phyloP scores from a whole-genome alignment of 1,140 invertebrate species.

The Micrasema minimum region DNA sequence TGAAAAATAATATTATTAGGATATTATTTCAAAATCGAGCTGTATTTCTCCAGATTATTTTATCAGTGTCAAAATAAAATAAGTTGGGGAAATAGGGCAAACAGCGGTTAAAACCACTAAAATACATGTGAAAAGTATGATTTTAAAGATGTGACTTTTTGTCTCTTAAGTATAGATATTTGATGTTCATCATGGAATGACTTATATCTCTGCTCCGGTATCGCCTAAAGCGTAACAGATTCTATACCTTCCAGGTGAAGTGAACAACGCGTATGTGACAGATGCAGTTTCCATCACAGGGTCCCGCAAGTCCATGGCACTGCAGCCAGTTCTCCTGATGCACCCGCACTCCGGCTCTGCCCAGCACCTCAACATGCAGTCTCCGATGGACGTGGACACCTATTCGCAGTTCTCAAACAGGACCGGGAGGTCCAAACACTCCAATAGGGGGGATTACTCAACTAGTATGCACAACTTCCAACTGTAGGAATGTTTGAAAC shows the following conservation, averaged over 20 bases:
- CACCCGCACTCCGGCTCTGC: constrained; percentile 67
- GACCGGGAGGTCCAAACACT: constrained; percentile 68
- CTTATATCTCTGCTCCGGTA: no score
- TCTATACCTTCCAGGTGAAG: constrained; percentile 75
- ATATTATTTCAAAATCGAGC: no score
- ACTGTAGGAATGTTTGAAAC: no score
- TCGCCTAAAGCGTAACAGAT: neutral
- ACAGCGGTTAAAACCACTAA: no score
- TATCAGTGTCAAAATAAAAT: no score
- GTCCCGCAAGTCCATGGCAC: constrained; percentile 84
- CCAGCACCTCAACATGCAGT: constrained; percentile 56
- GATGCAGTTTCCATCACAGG: constrained; percentile 85
- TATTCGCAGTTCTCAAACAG: constrained; percentile 82
- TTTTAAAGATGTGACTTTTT: no score
- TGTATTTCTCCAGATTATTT: no score
- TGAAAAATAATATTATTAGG: no score
- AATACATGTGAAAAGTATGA: no score
- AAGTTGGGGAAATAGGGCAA: no score
- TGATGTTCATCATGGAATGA: no score
- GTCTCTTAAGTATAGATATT: no score
- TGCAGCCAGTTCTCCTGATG: constrained; percentile 86
- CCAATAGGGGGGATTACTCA: constrained; percentile 64
- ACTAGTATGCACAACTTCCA: constrained; percentile 74
- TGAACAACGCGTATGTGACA: constrained; percentile 84
- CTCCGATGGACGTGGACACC: constrained; percentile 68